Evolutionary conservation across 2,888 invertebrate species (phyloP).

Genomic region (Tipula unca): DNA sequence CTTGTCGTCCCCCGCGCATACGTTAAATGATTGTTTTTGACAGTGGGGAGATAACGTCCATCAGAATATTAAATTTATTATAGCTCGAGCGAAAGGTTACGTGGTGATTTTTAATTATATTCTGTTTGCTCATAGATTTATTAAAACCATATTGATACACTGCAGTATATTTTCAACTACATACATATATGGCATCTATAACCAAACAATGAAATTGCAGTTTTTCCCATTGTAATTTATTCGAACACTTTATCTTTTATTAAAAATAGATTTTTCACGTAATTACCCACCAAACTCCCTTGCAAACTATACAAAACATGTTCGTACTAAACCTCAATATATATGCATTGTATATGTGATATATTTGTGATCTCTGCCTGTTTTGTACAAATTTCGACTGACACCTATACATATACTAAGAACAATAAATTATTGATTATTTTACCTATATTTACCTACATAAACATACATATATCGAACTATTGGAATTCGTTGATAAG

Average conservation of each 20-base stretch:
- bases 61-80: background rate
- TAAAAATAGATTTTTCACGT: background rate
- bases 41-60: background rate
- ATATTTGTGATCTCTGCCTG: background rate
- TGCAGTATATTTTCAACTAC: too few relatives aligned
- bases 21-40: background rate
- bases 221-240: background rate
- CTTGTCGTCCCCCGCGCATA: background rate
- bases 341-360: background rate
- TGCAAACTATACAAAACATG: too few relatives aligned
- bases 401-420: background rate
- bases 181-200: too few relatives aligned
- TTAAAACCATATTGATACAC: background rate
- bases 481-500: background rate
- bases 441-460: background rate
- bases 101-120: background rate
- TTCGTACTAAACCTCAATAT: too few relatives aligned
- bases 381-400: background rate
- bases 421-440: background rate
- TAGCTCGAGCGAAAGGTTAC: background rate
- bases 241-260: background rate
- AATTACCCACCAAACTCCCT: background rate
- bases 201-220: background rate
- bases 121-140: background rate
- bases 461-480: background rate